Evolutionary conservation across 2,797 vertebrate genomes (phyloP).

Genomic region (Hoplostethus mediterraneus): DNA sequence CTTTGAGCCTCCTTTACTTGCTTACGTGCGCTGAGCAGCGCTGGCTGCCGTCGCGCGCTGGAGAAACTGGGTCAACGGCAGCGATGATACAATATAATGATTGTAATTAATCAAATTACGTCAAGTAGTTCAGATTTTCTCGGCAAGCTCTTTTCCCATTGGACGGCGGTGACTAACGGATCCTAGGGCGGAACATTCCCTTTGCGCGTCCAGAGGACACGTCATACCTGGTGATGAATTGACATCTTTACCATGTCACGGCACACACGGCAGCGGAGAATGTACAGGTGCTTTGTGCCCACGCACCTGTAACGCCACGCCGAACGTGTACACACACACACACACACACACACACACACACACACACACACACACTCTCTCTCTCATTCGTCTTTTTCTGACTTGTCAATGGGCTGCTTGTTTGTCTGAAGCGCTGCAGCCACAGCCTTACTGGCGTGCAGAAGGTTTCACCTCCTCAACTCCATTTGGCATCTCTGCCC

Average conservation of each 20-base stretch:
- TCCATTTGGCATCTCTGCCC: slow-evolving; percentile 31
- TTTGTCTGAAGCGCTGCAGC: slow-evolving; percentile 5
- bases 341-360: not conserved
- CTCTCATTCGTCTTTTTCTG: not conserved
- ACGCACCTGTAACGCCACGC: not conserved
- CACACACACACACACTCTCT: not conserved
- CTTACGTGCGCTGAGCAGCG: not conserved
- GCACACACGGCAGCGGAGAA: not conserved
- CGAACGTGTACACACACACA: not conserved
- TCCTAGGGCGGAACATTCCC: slow-evolving; percentile 19
- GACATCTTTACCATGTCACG: not conserved
- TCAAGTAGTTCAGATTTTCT: slow-evolving; percentile 25
- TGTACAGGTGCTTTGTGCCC: slow-evolving; percentile 7
- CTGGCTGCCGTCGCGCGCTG: not conserved
- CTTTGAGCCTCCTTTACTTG: not conserved
- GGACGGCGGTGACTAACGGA: slow-evolving; percentile 1
- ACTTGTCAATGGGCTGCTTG: not conserved
- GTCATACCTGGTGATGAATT: slow-evolving; percentile 19
- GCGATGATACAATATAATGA: slow-evolving; percentile 31
- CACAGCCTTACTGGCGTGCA: not conserved
- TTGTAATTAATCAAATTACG: slow-evolving; percentile 30
- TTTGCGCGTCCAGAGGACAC: not conserved
- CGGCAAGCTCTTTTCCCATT: not conserved
- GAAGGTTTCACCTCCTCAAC: slow-evolving; percentile 20
- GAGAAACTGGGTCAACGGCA: slow-evolving; percentile 19